phyloP scores from a whole-genome alignment of 2,113 vertebrate species.

The Oenanthe oenanthe region DNA sequence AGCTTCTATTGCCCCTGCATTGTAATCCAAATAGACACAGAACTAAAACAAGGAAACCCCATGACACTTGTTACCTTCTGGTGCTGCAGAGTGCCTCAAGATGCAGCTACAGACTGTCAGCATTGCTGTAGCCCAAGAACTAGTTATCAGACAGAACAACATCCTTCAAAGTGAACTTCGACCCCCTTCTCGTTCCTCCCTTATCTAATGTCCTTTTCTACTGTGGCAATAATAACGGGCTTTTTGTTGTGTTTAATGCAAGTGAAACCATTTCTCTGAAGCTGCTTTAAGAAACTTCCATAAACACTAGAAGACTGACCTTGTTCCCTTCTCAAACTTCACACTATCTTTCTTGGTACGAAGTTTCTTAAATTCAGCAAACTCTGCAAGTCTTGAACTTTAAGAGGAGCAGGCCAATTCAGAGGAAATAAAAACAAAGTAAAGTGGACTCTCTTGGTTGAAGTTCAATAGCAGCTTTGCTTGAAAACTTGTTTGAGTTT shows the following conservation, averaged over 20 bases:
- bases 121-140: neutral
- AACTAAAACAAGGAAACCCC: neutral
- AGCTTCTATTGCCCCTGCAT: neutral
- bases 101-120: neutral
- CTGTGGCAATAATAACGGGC: rapidly evolving
- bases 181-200: neutral
- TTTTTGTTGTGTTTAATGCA: neutral
- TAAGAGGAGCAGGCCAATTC: neutral
- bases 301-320: neutral
- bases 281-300: neutral
- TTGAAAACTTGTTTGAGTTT: neutral
- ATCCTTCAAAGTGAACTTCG: rapidly evolving
- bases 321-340: neutral
- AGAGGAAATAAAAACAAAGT: neutral
- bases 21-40: neutral
- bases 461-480: neutral
- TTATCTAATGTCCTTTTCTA: neutral
- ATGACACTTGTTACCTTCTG: rapidly evolving
- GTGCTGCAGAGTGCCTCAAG: rapidly evolving
- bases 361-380: neutral
- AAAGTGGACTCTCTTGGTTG: neutral
- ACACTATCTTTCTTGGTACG: neutral
- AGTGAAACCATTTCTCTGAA: neutral
- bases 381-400: neutral
- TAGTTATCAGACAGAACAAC: neutral